Evolutionary conservation across 2,888 invertebrate species (phyloP), one percentile per base, ranked within the genome.

Genomic region (Amiota communis): DNA sequence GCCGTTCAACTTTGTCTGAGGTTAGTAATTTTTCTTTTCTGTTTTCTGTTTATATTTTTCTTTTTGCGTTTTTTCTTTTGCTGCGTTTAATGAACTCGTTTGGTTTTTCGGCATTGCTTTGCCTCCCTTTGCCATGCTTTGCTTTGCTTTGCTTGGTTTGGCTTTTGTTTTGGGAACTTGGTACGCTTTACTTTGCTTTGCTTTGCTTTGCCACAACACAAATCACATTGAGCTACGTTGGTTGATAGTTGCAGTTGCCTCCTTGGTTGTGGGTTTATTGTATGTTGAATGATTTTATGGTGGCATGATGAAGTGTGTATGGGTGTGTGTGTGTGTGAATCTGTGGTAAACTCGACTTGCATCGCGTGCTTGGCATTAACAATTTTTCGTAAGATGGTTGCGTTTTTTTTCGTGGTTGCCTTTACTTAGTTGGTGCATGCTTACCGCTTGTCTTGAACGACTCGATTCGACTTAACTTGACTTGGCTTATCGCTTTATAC

Each of bases 1-100:
- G 61, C 17, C 65, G 65, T 70, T 64, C 49, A 72, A 70, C 67
- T 74, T 73, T 75, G 75, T 75, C 73, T 70, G 67, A 75, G 74
- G 72, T 74, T 74, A 74, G 72, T 36, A 36, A 49, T 70, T 69
- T 47, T 65, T 20, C 20, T 17, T 20, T 59, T n/a, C 59, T 9
- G 1, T 59, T 51, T n/a, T 47, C 49, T 15, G 59, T 20, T 12
- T 20, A 59, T 12, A 59, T 12, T 20, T 12, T n/a, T 47, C 65
- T 51, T 13, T 53, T n/a, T 65, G 12, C n/a, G 12, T 53, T 53
- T 53, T 53, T 53, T n/a, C 12, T 53, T 53, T 68, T 23, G 20
- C 49, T 70, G 70, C 70, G 70, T 70, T 71, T 63, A 71, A 71
- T 71, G 71, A 71, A 71, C 71, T 57, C 65, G 71, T 71, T 63